These are phyloP conservation scores for Cebus imitator DNA, from an alignment of 2,113 vertebrate genomes.

Conservation along the genomic window DNA sequence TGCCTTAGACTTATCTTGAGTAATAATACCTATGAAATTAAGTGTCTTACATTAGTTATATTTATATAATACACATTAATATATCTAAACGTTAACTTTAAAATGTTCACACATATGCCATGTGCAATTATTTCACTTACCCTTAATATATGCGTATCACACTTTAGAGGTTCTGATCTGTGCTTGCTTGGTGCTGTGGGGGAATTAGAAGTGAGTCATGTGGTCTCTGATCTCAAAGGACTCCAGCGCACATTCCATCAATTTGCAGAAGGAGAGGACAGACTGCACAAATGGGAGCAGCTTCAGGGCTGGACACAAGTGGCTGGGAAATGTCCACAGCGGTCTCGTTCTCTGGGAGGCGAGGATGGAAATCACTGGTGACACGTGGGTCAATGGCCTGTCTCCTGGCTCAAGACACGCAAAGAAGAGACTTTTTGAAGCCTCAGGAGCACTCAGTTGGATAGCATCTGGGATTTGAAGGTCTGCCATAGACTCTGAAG, in stretches of 20 bases:
- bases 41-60: background rate
- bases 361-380: background rate
- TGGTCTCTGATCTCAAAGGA: background rate
- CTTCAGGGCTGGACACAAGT: background rate
- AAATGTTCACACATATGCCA: background rate
- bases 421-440: background rate
- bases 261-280: background rate
- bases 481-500: background rate
- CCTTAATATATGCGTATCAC: background rate
- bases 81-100: background rate
- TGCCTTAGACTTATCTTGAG: background rate
- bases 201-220: background rate
- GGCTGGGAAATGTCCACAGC: background rate
- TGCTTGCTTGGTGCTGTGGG: background rate
- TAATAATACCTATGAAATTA: constrained; percentile 19
- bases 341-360: background rate
- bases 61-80: constrained; percentile 8
- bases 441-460: background rate
- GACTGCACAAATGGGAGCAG: background rate
- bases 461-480: background rate
- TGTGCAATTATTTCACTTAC: background rate
- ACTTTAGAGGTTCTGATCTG: background rate
- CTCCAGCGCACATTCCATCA: background rate
- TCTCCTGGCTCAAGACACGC: constrained; percentile 23
- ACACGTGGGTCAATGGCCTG: background rate